Evolutionary conservation across 2,888 invertebrate species (phyloP).

Genomic region (Leptinotarsa tumamoca): DNA sequence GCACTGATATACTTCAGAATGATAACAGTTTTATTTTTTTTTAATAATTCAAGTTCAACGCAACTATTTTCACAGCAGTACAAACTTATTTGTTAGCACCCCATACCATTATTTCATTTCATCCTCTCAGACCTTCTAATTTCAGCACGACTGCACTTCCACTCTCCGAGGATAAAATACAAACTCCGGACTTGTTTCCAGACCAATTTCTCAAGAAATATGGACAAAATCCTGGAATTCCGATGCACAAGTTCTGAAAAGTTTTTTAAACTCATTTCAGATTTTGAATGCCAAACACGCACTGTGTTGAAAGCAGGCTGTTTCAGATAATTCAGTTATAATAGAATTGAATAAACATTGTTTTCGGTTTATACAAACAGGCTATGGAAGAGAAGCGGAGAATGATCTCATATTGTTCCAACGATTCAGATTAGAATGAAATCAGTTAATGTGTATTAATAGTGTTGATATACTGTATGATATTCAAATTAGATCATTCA

Average conservation of each 20-base stretch:
- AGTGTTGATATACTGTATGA: too few species aligned
- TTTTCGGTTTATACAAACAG: background rate
- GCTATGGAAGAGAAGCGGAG: background rate
- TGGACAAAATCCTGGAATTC: constrained; percentile 1
- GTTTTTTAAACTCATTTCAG: constrained; percentile 14
- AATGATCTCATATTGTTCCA: background rate
- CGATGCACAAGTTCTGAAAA: constrained; percentile 8
- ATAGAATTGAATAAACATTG: constrained; percentile 11
- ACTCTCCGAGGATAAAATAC: constrained; percentile 2
- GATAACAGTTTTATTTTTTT: too few species aligned
- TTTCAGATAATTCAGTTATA: constrained; percentile 7
- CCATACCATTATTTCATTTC: background rate
- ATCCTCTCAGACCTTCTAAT: too few species aligned
- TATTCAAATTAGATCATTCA: background rate
- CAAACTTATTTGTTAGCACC: too few species aligned
- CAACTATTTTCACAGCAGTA: too few species aligned
- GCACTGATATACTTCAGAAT: too few species aligned
- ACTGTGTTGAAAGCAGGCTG: constrained; percentile 15
- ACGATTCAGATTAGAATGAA: background rate
- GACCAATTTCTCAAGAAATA: constrained; percentile 2
- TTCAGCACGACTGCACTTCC: constrained; percentile 10
- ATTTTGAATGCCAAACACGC: constrained; percentile 11
- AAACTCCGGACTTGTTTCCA: constrained; percentile 16
- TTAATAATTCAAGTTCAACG: too few species aligned
- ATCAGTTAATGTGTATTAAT: background rate